Percentiles rank a stretch among this genome's conserved stretches.
Evolutionary conservation across 2,113 vertebrate genomes (phyloP).

Genomic region (Brevimyrus niger): DNA sequence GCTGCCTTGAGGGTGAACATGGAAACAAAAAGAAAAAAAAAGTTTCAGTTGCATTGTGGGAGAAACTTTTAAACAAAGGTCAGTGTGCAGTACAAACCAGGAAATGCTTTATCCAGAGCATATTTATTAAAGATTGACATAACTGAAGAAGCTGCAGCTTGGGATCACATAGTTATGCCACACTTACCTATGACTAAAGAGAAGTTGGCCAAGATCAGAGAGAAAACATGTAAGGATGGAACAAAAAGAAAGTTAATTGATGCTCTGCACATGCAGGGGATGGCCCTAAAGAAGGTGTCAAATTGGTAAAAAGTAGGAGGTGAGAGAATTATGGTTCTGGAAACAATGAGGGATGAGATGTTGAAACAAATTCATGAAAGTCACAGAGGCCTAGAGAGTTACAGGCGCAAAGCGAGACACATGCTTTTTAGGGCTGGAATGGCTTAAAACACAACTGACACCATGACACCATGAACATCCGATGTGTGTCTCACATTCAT

Average conservation of each 20-base stretch:
- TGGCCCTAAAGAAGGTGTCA: not conserved
- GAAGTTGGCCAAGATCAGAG: not conserved
- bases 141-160: not conserved
- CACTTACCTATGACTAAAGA: not conserved
- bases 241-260: not conserved
- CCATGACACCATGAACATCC: constrained; percentile 18
- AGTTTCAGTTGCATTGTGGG: not conserved
- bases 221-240: not conserved
- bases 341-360: constrained; percentile 17
- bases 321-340: constrained; percentile 17
- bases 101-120: not conserved
- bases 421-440: constrained; percentile 19
- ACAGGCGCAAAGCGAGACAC: constrained; percentile 9
- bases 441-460: not conserved
- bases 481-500: constrained; percentile 9
- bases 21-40: not conserved
- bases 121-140: not conserved
- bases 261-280: not conserved
- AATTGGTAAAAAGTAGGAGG: constrained; percentile 11
- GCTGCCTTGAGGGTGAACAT: not conserved
- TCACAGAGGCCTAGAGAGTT: constrained; percentile 15
- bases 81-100: not conserved
- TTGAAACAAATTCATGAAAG: constrained; percentile 17
- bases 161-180: not conserved
- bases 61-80: not conserved